A percentile compares a stretch with the other conserved stretches of the same genome.
These are phyloP conservation scores for Drosophila trapezifrons DNA, from an alignment of 1,140 invertebrate species.

Conservation along the genomic window DNA sequence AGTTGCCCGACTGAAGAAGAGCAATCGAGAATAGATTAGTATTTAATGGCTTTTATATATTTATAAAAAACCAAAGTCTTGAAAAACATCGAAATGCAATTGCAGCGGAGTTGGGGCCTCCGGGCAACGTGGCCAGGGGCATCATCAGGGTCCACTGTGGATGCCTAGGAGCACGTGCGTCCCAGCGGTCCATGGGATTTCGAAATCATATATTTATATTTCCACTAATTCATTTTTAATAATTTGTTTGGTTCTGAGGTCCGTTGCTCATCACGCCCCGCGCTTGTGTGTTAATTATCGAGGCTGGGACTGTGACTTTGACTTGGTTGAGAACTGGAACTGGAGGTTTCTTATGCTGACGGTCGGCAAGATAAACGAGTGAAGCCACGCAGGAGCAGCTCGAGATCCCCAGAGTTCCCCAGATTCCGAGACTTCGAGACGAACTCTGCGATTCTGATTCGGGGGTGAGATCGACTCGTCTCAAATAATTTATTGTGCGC, in stretches of 20 bases:
- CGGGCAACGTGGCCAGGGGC: slow-evolving; percentile 52
- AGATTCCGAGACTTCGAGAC: slow-evolving; percentile 34
- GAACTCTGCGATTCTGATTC: slow-evolving; percentile 58
- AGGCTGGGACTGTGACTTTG: slow-evolving; percentile 42
- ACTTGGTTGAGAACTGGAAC: slow-evolving; percentile 23
- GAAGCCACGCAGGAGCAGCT: slow-evolving; percentile 62
- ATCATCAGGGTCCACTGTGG: slow-evolving; percentile 50
- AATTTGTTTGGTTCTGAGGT: slow-evolving; percentile 79
- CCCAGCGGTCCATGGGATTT: slow-evolving; percentile 59
- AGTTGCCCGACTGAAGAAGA: slow-evolving; percentile 51
- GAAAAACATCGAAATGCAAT: slow-evolving; percentile 74
- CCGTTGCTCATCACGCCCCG: slow-evolving; percentile 77
- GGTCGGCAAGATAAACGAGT: slow-evolving; percentile 68
- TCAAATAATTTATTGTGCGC: slow-evolving; percentile 72
- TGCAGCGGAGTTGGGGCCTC: slow-evolving; percentile 34
- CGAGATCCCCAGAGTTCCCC: slow-evolving; percentile 40
- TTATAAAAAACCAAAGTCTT: slow-evolving; percentile 45
- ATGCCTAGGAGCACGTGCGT: slow-evolving; percentile 62
- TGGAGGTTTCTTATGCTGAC: slow-evolving; percentile 56
- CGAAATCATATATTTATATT: slow-evolving; percentile 81
- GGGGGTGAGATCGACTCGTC: slow-evolving; percentile 71
- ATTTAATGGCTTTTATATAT: slow-evolving; percentile 82
- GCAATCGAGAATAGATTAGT: slow-evolving; percentile 84
- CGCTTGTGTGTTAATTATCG: slow-evolving; percentile 81
- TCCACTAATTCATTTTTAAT: slow-evolving; percentile 84